Evolutionary conservation across 1,140 invertebrate genomes (phyloP), one percentile per base, ranked within the genome.

Genomic region (Drosophila nigrodunni): DNA sequence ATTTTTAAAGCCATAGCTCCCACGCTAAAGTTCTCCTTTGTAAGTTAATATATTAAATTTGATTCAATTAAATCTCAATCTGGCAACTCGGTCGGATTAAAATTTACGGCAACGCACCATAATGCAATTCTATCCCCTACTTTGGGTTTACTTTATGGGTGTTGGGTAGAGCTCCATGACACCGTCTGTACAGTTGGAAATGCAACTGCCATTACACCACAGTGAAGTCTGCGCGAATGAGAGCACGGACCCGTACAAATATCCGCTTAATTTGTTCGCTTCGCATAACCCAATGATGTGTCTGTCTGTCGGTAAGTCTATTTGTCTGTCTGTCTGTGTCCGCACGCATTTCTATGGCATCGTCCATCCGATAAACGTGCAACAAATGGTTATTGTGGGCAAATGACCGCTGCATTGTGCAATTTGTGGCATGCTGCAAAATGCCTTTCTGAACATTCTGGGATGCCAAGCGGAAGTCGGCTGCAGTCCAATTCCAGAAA

Each of bases 391-490:
- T 50, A 77, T 87, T 86, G 82, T 71, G 72, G 67, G 79, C 78
- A 78, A 69, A 76, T 67, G 62, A 71, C 57, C 61, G 69, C 10
- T 60, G 65, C 65, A 79, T 77, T 87, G 78, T 87, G 77, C 58
- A 44, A 77, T 68, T 70, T 77, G 76, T 72, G 57, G 47, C 52
- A 55, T 70, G 58, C 57, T 64, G 21, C 62, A 34, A 18, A 39
- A 57, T 41, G 60, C 41, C 47, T 44, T 52, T 41, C 25, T 30
- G 15, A 54, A n/a, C 15, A 52, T 39, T 67, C 65, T 65, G 58
- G 25, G 55, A 52, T 79, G 69, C 59, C 54, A 88, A 89, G 62
- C 83, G 83, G 83, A 87, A 83, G 85, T 87, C 73, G 67, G 61
- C 59, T 54, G 67, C 80, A 76, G 37, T 58, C 55, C 76, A 88